Evolutionary conservation across 2,888 invertebrate species (phyloP).

Genomic region (Acronicta psi): DNA sequence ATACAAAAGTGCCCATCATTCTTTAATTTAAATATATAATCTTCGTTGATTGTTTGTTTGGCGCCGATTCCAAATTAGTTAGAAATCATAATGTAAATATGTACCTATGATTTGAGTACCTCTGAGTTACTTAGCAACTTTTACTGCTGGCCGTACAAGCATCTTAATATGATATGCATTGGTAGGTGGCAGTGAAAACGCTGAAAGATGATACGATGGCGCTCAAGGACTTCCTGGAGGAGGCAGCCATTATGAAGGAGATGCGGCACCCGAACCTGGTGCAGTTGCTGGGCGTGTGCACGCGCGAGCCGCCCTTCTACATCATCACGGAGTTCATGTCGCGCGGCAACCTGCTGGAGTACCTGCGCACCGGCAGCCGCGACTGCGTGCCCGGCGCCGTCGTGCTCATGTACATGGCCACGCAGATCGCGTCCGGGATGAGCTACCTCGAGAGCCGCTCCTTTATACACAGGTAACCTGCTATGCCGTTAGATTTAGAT

Average conservation of each 20-base stretch:
- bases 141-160: too few species aligned
- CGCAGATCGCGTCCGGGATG: constrained; percentile 99
- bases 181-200: constrained; percentile 97
- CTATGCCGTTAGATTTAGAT: too few species aligned
- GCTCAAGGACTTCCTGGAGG: constrained; percentile 99
- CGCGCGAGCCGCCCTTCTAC: constrained; percentile 99
- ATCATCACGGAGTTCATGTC: constrained; percentile 99
- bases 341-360: constrained; percentile 99
- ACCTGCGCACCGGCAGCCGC: constrained; percentile 95
- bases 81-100: too few species aligned
- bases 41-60: too few species aligned
- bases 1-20: too few species aligned
- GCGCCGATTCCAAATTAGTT: too few species aligned
- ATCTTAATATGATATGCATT: neutral
- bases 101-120: too few species aligned
- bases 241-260: constrained; percentile 99
- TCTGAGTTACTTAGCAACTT: too few species aligned
- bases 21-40: too few species aligned
- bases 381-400: constrained; percentile 97
- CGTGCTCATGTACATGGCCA: constrained; percentile 99
- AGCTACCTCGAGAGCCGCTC: constrained; percentile 98
- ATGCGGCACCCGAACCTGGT: constrained; percentile 99
- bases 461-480: constrained; percentile 95
- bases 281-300: constrained; percentile 99
- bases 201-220: constrained; percentile 99